Percentiles rank a stretch among this genome's conserved stretches.
Conservation (phyloP, 35 echinoderm and acorn worm genomes). For the Holothuria glaberrima region DNA sequence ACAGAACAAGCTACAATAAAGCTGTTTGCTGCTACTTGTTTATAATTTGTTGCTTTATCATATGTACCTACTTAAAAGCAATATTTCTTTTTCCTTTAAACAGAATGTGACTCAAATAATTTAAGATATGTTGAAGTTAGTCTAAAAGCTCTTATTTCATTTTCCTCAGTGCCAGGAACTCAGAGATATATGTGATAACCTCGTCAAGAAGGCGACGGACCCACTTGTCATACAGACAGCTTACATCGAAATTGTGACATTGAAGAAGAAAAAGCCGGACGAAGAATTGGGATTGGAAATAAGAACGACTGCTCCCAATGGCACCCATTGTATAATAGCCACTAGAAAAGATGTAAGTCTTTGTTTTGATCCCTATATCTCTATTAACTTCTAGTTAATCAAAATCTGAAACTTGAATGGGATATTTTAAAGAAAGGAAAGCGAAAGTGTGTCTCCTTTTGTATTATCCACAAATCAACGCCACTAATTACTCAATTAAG, state of each 20-base stretch:
- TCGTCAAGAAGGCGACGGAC: slow-evolving; percentile 83
- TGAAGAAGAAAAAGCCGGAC: slow-evolving; percentile 88
- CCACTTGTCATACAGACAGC: slow-evolving; percentile 86
- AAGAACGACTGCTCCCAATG: slow-evolving; percentile 70
- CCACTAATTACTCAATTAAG: too few species aligned
- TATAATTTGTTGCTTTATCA: too few species aligned
- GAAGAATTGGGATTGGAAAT: slow-evolving; percentile 85
- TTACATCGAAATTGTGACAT: slow-evolving; percentile 70
- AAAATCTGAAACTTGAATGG: neutral
- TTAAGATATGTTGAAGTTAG: too few species aligned
- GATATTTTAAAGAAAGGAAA: too few species aligned
- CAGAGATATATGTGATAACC: slow-evolving; percentile 66
- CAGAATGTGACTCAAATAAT: too few species aligned
- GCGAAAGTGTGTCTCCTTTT: too few species aligned
- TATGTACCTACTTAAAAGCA: too few species aligned
- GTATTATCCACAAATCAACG: too few species aligned
- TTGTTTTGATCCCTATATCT: neutral
- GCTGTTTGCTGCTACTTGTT: too few species aligned
- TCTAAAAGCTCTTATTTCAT: neutral
- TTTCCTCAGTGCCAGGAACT: slow-evolving; percentile 73
- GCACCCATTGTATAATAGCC: slow-evolving; percentile 69
- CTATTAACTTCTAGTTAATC: neutral
- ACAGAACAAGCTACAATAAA: too few species aligned
- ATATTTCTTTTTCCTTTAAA: too few species aligned
- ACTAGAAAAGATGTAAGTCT: slow-evolving; percentile 28